Base-by-base conservation (phyloP, 2,113 vertebrate species). In the Lonchura striata region DNA sequence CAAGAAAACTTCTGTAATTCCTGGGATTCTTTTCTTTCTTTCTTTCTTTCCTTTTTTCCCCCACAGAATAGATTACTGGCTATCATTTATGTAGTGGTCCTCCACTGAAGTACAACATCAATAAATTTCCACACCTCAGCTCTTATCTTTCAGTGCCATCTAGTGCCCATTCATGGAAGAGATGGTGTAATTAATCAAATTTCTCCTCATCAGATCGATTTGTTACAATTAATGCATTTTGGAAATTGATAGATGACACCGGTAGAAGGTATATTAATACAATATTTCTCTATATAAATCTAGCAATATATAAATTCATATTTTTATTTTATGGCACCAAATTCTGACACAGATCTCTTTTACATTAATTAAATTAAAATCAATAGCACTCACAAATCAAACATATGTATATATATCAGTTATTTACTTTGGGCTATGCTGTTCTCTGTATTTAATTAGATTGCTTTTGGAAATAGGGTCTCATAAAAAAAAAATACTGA, bases 91-190 rank as follows among this genome's bases (percentile, higher is more conserved):
- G 37, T 64, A 35, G 28, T 20, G 47, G 39, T 18, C 19, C 49
- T 81, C 42, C 28, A 3, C 11, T 35, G 42, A 59, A 72, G 16
- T 18, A 57, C 41, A 70, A n/a, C 4, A 7, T 27, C 46, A 3
- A 50, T 13, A 81, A 83, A 74, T 39, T 76, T 72, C 46, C n/a
- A 13, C 1, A 4, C 14, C 30, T 15, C 61, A 68, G 79, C 52
- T 56, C 64, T 64, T 95, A 82, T 95, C 93, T 88, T 77, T 70
- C 23, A 66, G 13, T 95, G 96, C 90, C 96, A 96, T 88, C 96
- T 96, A 92, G 79, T 86, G 96, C 28, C 68, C 31, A 11, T 0
- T 3, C 6, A 0, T 39, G 56, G 52, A 81, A 81, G 30, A 53
- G 11, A 31, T 13, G 14, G 39, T 78, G 39, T 28, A 50, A 59